Percentiles rank a stretch among this genome's conserved stretches.
Conservation (phyloP, 2,888 invertebrate genomes). For the Phortica magna region DNA sequence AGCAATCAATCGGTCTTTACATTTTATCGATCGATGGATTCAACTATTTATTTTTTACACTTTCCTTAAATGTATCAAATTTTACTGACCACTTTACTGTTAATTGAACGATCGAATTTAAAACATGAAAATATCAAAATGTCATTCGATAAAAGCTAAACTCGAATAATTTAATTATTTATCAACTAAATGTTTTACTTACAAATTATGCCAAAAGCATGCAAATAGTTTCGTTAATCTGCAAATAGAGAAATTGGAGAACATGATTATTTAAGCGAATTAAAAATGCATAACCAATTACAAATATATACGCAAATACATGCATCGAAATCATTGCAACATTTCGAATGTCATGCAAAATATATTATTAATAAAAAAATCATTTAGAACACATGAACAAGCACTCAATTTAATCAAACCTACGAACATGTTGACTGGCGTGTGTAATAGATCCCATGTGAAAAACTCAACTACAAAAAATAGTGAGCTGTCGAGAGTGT, state of each 20-base stretch:
- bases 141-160: not conserved
- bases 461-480: no score
- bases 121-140: not conserved
- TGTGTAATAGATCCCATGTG: no score
- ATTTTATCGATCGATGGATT: no score
- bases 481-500: no score
- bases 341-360: not conserved
- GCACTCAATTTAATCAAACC: not conserved
- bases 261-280: not conserved
- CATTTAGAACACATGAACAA: not conserved
- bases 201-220: constrained; percentile 17
- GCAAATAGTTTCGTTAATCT: constrained; percentile 14
- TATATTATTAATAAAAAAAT: not conserved
- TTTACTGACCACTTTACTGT: no score
- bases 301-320: not conserved
- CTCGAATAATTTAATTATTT: not conserved
- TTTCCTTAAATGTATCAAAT: no score
- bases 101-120: no score
- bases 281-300: not conserved
- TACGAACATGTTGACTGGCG: not conserved
- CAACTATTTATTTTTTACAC: no score
- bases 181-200: not conserved
- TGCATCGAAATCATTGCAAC: not conserved
- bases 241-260: constrained; percentile 8
- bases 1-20: no score